Conservation (phyloP, 2,113 vertebrate genomes). For the Salminus brasiliensis region DNA sequence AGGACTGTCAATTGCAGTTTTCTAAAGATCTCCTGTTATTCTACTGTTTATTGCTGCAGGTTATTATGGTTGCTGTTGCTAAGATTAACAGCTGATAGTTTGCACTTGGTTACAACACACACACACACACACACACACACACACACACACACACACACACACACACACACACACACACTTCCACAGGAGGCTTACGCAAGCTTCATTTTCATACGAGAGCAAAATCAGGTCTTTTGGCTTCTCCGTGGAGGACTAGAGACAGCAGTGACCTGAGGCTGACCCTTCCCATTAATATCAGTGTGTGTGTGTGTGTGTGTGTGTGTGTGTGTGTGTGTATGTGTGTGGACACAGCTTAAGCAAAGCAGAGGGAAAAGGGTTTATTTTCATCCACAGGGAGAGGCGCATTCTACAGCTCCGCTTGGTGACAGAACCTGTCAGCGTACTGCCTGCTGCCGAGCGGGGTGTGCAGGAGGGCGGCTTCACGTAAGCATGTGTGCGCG, state of each 20-base stretch:
- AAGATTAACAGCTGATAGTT: not conserved
- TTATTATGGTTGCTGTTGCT: not conserved
- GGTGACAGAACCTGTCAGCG: constrained; percentile 72
- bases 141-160: not conserved
- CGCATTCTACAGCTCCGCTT: constrained; percentile 63
- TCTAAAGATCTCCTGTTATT: too few relatives aligned
- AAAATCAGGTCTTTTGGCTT: not conserved
- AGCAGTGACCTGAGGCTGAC: constrained; percentile 9
- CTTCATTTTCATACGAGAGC: constrained; percentile 21
- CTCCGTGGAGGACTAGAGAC: not conserved
- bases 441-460: constrained; percentile 56
- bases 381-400: constrained; percentile 67
- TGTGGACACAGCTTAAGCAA: constrained; percentile 33
- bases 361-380: constrained; percentile 58
- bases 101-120: not conserved
- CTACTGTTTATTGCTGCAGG: too few relatives aligned
- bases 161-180: not conserved
- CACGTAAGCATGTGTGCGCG: constrained; percentile 30
- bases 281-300: not conserved
- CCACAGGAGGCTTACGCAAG: constrained; percentile 3
- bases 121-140: not conserved
- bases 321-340: constrained; percentile 38
- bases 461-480: too few relatives aligned
- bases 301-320: constrained; percentile 9
- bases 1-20: too few relatives aligned